phyloP scores from a whole-genome alignment of 2,888 invertebrate species.

The Entomobrya multifasciata region DNA sequence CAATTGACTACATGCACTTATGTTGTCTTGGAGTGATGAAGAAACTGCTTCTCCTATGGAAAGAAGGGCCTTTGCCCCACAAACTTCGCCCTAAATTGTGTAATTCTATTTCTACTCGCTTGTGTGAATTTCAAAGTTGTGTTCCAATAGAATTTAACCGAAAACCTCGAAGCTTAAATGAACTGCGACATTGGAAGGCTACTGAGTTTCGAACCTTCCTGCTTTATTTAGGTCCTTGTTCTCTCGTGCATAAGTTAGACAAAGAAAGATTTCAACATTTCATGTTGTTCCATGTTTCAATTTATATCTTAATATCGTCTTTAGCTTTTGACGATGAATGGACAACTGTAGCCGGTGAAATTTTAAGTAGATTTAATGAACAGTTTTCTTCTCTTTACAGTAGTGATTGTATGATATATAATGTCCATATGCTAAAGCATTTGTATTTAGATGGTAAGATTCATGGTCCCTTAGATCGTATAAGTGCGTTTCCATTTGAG shows the following conservation, averaged over 20 bases:
- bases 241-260: not conserved
- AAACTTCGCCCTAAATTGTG: not conserved
- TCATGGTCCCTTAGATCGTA: not conserved
- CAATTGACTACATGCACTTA: slow-evolving; percentile 44
- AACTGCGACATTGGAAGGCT: slow-evolving; percentile 35
- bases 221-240: not conserved
- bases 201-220: slow-evolving; percentile 40
- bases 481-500: slow-evolving; percentile 34
- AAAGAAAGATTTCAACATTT: not conserved
- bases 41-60: slow-evolving; percentile 17
- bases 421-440: slow-evolving; percentile 29
- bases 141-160: not conserved
- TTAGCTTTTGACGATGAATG: not conserved
- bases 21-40: slow-evolving; percentile 37
- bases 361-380: not conserved
- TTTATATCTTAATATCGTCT: not conserved
- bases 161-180: slow-evolving; percentile 10
- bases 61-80: not conserved
- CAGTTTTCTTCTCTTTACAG: not conserved
- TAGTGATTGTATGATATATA: slow-evolving; percentile 7
- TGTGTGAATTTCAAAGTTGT: not conserved
- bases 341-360: not conserved
- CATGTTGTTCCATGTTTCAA: slow-evolving; percentile 23
- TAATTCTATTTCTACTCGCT: not conserved
- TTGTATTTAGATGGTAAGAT: not conserved